Conservation (phyloP, 2,113 vertebrate genomes). For the Panthera uncia region DNA sequence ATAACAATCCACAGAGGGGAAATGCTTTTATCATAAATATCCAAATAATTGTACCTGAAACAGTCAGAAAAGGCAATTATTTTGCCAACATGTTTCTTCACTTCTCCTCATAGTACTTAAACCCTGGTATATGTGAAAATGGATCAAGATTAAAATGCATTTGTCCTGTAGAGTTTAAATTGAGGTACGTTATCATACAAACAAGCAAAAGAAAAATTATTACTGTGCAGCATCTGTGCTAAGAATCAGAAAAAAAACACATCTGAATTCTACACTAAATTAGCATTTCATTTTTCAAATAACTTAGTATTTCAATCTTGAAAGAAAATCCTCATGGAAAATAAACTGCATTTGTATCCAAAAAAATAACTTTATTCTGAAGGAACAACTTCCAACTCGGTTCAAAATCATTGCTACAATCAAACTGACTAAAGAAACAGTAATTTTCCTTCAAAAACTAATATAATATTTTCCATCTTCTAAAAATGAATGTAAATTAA, state of each 20-base stretch:
- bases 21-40: neutral
- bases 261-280: conserved; percentile 15
- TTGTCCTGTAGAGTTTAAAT: conserved; percentile 6
- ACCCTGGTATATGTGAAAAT: neutral
- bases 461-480: conserved; percentile 36
- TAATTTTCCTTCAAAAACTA: conserved; percentile 17
- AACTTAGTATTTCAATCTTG: neutral
- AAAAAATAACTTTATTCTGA: conserved; percentile 33
- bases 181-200: neutral
- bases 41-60: neutral
- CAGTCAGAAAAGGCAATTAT: neutral
- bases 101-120: neutral
- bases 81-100: conserved; percentile 23
- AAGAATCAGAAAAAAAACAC: neutral
- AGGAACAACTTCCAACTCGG: neutral
- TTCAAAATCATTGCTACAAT: conserved; percentile 25
- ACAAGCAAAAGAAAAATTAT: neutral
- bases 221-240: neutral
- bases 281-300: conserved; percentile 3
- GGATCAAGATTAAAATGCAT: conserved; percentile 1
- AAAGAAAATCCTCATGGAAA: conserved; percentile 9
- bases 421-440: neutral
- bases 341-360: neutral
- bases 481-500: conserved; percentile 39
- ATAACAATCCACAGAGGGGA: neutral